phyloP scores from a whole-genome alignment of 2,888 invertebrate genomes.

The Linnaemya vulpina region DNA sequence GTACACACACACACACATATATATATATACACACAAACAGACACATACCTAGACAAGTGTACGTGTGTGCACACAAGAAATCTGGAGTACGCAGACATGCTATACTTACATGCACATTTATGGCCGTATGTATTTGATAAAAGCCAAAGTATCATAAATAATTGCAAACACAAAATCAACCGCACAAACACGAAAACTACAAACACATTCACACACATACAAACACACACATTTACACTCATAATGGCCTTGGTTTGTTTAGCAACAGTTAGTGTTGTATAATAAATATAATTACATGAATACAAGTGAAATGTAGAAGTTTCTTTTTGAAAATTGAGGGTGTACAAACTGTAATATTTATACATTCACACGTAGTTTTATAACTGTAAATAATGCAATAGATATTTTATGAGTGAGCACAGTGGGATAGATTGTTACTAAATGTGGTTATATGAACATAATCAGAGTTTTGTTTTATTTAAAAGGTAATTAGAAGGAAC shows the following conservation, averaged over 20 bases:
- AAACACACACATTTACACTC: not conserved
- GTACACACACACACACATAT: no score
- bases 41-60: no score
- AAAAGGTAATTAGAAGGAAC: no score
- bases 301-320: conserved; percentile 35
- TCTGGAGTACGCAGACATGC: not conserved
- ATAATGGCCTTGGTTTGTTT: conserved; percentile 65
- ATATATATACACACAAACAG: no score
- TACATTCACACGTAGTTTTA: not conserved
- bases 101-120: conserved; percentile 14
- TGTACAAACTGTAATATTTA: conserved; percentile 40
- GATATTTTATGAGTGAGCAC: not conserved
- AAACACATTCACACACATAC: not conserved
- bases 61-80: not conserved
- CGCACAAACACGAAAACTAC: conserved; percentile 16
- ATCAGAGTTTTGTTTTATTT: no score
- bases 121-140: conserved; percentile 28
- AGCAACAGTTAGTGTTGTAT: conserved; percentile 67
- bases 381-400: conserved; percentile 34
- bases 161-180: conserved; percentile 26
- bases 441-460: no score
- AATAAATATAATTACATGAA: conserved; percentile 66
- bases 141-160: conserved; percentile 53
- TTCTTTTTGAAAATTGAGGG: conserved; percentile 1
- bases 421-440: not conserved